Conservation (phyloP, 2,888 invertebrate species). For the Stenolophus ochropezus region DNA sequence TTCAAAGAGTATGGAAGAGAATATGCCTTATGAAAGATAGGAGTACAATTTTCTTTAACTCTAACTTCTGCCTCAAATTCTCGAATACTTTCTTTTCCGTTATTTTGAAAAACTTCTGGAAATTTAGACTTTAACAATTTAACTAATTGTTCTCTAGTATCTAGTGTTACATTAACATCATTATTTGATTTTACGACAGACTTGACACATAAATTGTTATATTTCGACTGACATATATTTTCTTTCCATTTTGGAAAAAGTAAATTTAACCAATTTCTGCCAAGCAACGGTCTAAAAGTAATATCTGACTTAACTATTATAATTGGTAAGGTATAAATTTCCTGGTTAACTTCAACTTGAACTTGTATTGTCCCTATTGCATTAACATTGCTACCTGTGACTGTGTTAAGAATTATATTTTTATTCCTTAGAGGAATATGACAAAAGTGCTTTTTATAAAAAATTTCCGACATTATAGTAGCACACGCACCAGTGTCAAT, state of each 20-base stretch:
- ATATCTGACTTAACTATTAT: neutral
- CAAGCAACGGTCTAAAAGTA: conserved; percentile 35
- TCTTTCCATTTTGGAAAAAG: neutral
- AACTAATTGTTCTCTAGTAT: too few species aligned
- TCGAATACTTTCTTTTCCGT: too few species aligned
- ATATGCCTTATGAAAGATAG: too few species aligned
- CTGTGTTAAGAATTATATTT: neutral
- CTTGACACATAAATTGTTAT: neutral
- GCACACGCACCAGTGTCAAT: neutral
- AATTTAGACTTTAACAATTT: conserved; percentile 61
- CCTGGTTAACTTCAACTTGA: neutral
- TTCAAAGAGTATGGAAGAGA: too few species aligned
- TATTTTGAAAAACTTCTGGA: too few species aligned
- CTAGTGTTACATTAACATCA: too few species aligned
- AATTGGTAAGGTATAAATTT: neutral
- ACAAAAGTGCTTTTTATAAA: neutral
- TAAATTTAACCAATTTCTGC: conserved; percentile 26
- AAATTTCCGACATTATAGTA: neutral
- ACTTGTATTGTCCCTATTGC: neutral
- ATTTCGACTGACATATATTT: too few species aligned
- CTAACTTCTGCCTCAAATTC: too few species aligned
- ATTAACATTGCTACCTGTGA: conserved; percentile 5
- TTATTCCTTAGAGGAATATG: neutral
- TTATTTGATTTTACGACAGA: neutral
- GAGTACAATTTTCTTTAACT: too few species aligned